These are phyloP conservation scores for Cuniculus paca DNA, from an alignment of 2,797 vertebrate genomes.

Conservation along the genomic window DNA sequence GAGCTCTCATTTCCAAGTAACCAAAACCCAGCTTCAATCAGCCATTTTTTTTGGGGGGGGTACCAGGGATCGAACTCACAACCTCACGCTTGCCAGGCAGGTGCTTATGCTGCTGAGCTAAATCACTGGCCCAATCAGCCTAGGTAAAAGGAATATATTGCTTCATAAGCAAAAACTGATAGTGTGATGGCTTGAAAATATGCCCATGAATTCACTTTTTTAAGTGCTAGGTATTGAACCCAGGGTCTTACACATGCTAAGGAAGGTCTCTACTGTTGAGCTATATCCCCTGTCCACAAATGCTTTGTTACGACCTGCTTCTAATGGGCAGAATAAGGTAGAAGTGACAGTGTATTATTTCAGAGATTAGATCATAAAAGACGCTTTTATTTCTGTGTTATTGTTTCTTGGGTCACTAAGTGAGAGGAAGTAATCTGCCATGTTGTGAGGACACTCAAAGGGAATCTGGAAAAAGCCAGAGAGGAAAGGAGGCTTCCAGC, in stretches of 20 bases:
- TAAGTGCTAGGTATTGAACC: background rate
- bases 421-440: background rate
- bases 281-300: background rate
- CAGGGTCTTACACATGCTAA: background rate
- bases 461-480: background rate
- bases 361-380: background rate
- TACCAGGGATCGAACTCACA: no score
- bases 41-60: no score
- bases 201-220: background rate
- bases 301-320: background rate
- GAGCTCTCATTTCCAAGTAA: conserved; percentile 4
- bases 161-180: background rate
- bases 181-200: conserved; percentile 7
- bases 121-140: no score
- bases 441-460: background rate
- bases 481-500: background rate
- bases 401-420: background rate
- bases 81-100: no score
- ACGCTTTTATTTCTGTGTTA: background rate
- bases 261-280: background rate
- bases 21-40: background rate
- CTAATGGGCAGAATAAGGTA: background rate
- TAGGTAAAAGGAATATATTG: conserved; percentile 10
- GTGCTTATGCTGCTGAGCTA: no score
- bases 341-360: background rate